Evolutionary conservation across 2,113 vertebrate genomes (phyloP).

Genomic region (Pseudorhombus dupliciocellatus): DNA sequence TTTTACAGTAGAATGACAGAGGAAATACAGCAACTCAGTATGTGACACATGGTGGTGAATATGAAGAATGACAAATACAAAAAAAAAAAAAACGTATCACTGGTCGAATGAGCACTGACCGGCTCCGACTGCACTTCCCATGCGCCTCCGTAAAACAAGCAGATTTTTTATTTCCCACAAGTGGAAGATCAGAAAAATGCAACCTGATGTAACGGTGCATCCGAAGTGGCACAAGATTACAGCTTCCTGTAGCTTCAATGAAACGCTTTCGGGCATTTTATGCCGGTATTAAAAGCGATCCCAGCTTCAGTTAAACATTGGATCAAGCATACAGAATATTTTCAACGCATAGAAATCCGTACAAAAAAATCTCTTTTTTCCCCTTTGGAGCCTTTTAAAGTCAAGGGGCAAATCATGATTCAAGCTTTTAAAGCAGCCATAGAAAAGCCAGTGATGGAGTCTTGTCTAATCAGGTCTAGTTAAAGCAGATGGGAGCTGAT

Average conservation of each 20-base stretch:
- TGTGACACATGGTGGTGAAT: conserved; percentile 4
- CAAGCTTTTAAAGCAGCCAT: not conserved
- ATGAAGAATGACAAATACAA: not conserved
- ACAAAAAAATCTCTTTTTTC: not conserved
- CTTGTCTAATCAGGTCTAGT: not conserved
- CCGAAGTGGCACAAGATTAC: not conserved
- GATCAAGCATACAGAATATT: conserved; percentile 1
- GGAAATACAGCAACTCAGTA: not conserved
- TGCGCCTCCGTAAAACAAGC: not conserved
- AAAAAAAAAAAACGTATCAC: not conserved
- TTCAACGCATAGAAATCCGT: not conserved
- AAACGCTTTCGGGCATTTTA: not conserved
- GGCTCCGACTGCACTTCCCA: not conserved
- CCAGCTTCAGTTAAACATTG: not conserved
- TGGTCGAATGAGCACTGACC: not conserved
- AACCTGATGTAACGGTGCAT: not conserved
- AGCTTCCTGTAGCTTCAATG: not conserved
- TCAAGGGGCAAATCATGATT: not conserved
- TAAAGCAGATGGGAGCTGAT: not conserved
- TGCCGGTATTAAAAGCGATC: not conserved
- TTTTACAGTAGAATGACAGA: not conserved
- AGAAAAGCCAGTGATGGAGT: not conserved
- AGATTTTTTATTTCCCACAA: not conserved
- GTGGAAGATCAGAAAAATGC: not conserved
- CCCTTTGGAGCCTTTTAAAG: too few species aligned